phyloP scores from a whole-genome alignment of 2,797 vertebrate species.

The Cyprinella venusta region DNA sequence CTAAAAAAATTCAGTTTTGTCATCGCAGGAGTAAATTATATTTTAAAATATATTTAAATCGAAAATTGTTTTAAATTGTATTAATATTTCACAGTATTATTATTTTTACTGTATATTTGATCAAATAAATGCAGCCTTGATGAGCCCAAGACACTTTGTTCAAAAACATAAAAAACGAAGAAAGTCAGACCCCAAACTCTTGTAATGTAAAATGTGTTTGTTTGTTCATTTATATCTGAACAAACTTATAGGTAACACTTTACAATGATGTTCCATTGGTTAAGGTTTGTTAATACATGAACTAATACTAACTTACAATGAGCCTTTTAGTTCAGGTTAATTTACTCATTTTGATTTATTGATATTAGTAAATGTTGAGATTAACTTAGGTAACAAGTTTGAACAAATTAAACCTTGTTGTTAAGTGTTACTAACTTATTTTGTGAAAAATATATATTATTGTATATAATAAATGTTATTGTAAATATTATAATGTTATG shows the following conservation, averaged over 20 bases:
- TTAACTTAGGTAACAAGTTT: too few species aligned
- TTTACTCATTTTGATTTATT: too few species aligned
- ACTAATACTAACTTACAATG: too few species aligned
- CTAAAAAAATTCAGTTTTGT: too few species aligned
- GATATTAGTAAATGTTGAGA: too few species aligned
- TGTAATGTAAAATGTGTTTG: neutral
- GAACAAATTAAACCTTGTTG: too few species aligned
- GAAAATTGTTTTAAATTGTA: neutral
- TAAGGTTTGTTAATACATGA: too few species aligned
- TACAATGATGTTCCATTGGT: too few species aligned
- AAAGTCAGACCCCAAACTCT: neutral
- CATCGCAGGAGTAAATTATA: too few species aligned
- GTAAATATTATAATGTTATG: neutral
- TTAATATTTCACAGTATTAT: neutral
- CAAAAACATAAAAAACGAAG: neutral
- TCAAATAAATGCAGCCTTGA: neutral
- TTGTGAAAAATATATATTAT: neutral
- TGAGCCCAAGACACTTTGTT: neutral
- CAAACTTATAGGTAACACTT: neutral
- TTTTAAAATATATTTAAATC: neutral
- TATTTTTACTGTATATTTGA: neutral
- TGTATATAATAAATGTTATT: neutral
- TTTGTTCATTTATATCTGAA: neutral
- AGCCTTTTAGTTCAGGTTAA: too few species aligned
- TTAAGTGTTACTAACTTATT: too few species aligned